Conservation (phyloP, 1,140 invertebrate species). For the Pentalonia nigronervosa region DNA sequence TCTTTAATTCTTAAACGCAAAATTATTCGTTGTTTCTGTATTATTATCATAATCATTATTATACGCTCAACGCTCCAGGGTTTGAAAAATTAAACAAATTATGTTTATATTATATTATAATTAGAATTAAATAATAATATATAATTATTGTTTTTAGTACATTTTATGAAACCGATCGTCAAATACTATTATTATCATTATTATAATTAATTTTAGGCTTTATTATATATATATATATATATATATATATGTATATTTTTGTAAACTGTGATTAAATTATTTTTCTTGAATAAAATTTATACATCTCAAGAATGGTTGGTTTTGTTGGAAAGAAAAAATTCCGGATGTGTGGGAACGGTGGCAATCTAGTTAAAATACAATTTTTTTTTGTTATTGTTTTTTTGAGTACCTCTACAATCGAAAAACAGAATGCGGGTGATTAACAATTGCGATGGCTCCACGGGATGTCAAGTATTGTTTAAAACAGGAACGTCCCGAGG, state of each 20-base stretch:
- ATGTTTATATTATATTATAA: not conserved
- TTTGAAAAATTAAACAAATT: constrained; percentile 29
- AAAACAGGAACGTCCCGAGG: constrained; percentile 39
- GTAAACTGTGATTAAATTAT: constrained; percentile 31
- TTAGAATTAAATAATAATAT: constrained; percentile 15
- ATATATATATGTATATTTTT: not conserved
- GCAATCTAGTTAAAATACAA: constrained; percentile 6
- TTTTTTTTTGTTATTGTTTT: constrained; percentile 41
- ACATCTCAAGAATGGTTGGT: not conserved
- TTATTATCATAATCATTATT: not conserved
- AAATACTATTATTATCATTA: constrained; percentile 1
- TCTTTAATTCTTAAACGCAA: not conserved
- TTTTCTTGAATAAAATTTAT: constrained; percentile 48
- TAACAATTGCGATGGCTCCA: constrained; percentile 49
- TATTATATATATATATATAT: not conserved
- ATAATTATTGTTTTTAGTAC: constrained; percentile 27
- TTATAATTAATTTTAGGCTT: not conserved
- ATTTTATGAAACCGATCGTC: not conserved
- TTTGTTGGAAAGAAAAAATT: constrained; percentile 3
- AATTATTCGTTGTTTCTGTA: too few relatives aligned
- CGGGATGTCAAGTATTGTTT: constrained; percentile 55
- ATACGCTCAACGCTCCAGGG: not conserved
- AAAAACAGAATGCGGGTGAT: constrained; percentile 52
- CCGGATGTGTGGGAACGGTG: constrained; percentile 49
- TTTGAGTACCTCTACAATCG: constrained; percentile 29